Evolutionary conservation across 2,888 invertebrate genomes (phyloP).

Genomic region (Leucophenga montana): DNA sequence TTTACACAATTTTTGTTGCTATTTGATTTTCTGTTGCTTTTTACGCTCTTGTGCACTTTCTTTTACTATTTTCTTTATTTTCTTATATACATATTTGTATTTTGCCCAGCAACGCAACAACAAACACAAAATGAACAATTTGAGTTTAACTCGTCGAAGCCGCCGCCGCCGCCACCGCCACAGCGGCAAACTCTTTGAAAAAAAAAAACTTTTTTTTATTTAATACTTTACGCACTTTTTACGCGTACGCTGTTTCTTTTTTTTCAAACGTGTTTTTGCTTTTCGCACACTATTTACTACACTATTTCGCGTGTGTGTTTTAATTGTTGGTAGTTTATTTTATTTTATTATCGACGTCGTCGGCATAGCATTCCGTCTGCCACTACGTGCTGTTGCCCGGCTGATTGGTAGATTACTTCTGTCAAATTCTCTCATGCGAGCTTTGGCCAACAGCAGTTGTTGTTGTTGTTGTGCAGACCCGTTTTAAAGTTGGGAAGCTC

Average conservation of each 20-base stretch:
- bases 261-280: slow-evolving; percentile 41
- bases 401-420: too few species aligned
- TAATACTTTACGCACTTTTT: slow-evolving; percentile 27
- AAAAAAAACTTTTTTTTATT: slow-evolving; percentile 37
- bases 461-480: too few species aligned
- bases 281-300: slow-evolving; percentile 43
- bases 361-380: neutral
- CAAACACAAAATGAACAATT: too few species aligned
- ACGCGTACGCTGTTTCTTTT: slow-evolving; percentile 22
- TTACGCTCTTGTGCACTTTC: slow-evolving; percentile 5
- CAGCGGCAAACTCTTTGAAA: too few species aligned
- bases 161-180: too few species aligned
- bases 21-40: neutral
- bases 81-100: neutral
- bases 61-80: neutral
- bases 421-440: too few species aligned
- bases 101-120: slow-evolving; percentile 1
- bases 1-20: neutral
- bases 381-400: neutral
- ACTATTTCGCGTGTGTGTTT: neutral
- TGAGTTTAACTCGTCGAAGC: too few species aligned
- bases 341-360: slow-evolving; percentile 25
- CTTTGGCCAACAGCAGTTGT: too few species aligned
- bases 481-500: too few species aligned
- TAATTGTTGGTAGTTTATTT: slow-evolving; percentile 35